Evolutionary conservation across 2,888 invertebrate genomes (phyloP), one percentile per base, ranked within the genome.

Genomic region (Quadriops clusia): DNA sequence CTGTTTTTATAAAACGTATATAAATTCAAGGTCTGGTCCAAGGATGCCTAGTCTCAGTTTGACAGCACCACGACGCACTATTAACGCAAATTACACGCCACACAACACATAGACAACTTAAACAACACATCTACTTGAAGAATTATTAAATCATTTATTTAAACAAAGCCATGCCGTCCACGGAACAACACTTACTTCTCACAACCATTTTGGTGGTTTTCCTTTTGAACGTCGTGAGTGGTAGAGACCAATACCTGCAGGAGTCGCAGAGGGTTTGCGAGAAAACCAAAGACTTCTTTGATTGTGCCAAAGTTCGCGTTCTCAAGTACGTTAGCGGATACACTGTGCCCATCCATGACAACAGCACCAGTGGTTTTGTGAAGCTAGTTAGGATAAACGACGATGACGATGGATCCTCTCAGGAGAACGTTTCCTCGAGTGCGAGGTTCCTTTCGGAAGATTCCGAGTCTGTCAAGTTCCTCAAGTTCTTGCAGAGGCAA

Each of bases 401-500:
- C 22, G 14, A 34, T 5, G 31, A 42, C 17, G 42, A 39, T 6
- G n/a, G n/a, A n/a, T n/a, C n/a, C n/a, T n/a, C n/a, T n/a, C 26
- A 27, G n/a, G 40, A 35, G 9, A 23, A 26, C 8, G 28, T 32
- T 12, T 36, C 38, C 28, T 37, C 36, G 20, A 14, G 39, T 3
- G 37, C 41, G 10, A 41, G 48, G 31, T 40, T 40, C 32, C 16
- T 41, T 8, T 26, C 38, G n/a, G 36, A 31, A 7, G 53, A 54
- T 26, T 39, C 40, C 10, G 53, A 53, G 33, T 44, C 48, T 25
- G 40, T 45, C 2, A 54, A 55, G 34, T 41, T 56, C 28, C 30
- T 53, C 2, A 53, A 51, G 36, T 57, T 54, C 39, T 35, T 50
- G 9, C 44, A 53, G 36, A 43, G 51, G 25, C 49, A 49, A 29